A percentile compares a stretch with the other conserved stretches of the same genome.
Evolutionary conservation across 2,888 invertebrate species (phyloP).

Genomic region (Agonum fuliginosum): DNA sequence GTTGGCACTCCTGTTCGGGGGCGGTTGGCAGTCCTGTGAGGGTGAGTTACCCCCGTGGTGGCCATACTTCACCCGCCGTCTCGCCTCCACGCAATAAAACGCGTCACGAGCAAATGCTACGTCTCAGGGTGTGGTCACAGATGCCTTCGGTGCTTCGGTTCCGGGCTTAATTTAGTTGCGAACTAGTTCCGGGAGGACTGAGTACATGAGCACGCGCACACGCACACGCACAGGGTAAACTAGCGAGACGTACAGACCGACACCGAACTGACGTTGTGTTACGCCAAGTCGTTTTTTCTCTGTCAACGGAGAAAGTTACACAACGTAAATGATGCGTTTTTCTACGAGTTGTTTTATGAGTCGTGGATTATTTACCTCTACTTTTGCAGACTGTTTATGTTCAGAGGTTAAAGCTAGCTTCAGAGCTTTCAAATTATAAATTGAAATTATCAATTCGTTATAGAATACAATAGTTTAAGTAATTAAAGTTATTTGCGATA

Average conservation of each 20-base stretch:
- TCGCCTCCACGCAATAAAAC: conserved; percentile 70
- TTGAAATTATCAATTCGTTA: too few species aligned
- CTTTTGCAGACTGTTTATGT: too few species aligned
- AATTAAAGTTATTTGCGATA: too few species aligned
- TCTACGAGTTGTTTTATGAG: neutral
- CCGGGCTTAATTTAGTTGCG: conserved; percentile 73
- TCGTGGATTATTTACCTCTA: too few species aligned
- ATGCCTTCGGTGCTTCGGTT: conserved; percentile 72
- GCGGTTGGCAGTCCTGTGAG: neutral
- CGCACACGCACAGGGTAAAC: neutral
- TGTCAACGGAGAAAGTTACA: conserved; percentile 25
- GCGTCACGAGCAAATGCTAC: conserved; percentile 74
- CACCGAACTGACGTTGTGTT: too few species aligned
- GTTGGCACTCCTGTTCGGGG: too few species aligned
- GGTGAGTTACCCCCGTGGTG: conserved; percentile 11
- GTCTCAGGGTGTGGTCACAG: conserved; percentile 73
- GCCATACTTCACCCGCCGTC: conserved; percentile 53
- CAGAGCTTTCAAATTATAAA: too few species aligned
- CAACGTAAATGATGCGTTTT: neutral
- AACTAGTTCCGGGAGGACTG: conserved; percentile 68
- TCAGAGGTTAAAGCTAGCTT: too few species aligned
- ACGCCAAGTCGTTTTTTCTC: neutral
- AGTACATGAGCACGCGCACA: neutral
- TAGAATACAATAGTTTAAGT: too few species aligned
- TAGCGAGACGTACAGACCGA: too few species aligned